Evolutionary conservation across 2,888 invertebrate genomes (phyloP).

Genomic region (Aromia moschata): DNA sequence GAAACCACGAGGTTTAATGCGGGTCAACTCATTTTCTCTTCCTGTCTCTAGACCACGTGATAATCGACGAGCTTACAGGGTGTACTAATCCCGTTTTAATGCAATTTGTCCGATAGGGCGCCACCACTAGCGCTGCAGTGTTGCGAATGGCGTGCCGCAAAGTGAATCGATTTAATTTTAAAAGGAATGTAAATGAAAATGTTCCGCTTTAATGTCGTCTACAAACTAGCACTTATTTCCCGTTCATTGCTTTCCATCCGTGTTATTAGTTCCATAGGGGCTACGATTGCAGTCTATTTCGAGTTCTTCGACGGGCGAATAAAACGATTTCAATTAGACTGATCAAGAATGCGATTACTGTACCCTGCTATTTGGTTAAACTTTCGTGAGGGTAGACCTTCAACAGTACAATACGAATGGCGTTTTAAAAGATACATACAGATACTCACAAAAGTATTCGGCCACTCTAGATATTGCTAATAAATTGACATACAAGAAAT

Average conservation of each 20-base stretch:
- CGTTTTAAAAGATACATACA: too few relatives aligned
- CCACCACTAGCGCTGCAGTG: background rate
- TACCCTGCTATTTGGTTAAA: too few relatives aligned
- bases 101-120: constrained; percentile 1
- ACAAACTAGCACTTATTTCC: constrained; percentile 2
- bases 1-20: too few relatives aligned
- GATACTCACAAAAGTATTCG: too few relatives aligned
- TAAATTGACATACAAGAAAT: too few relatives aligned
- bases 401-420: too few relatives aligned
- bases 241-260: background rate
- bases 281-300: background rate
- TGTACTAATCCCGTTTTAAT: background rate
- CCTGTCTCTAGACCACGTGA: too few relatives aligned
- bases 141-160: background rate
- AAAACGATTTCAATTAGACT: too few relatives aligned
- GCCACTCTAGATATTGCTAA: too few relatives aligned
- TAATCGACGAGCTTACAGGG: background rate
- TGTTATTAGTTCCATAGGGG: constrained; percentile 1
- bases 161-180: constrained; percentile 6
- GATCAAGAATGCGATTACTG: too few relatives aligned
- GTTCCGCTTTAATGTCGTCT: background rate
- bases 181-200: constrained; percentile 9
- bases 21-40: too few relatives aligned
- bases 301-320: background rate
- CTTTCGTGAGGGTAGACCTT: too few relatives aligned